Conservation (phyloP, 2,888 invertebrate genomes). For the Eurois occulta region DNA sequence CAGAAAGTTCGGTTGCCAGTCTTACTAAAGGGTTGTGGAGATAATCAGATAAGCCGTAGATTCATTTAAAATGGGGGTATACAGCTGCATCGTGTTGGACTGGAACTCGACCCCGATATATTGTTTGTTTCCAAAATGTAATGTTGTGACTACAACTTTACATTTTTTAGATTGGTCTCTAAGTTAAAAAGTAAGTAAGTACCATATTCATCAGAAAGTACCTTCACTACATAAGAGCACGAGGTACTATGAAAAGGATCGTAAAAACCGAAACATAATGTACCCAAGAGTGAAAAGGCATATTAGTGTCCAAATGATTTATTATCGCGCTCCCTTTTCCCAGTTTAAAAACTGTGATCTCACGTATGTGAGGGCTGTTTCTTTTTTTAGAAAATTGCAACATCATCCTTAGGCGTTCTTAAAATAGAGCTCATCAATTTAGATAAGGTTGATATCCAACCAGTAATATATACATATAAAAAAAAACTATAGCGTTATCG, state of each 20-base stretch:
- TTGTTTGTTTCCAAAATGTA: no score
- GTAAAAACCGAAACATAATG: conserved; percentile 18
- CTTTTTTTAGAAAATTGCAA: background rate
- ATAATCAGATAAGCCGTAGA: background rate
- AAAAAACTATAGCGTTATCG: background rate
- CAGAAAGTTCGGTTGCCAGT: background rate
- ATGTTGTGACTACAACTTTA: no score
- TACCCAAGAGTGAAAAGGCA: conserved; percentile 3
- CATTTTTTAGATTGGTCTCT: background rate
- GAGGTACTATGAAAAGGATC: background rate
- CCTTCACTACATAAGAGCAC: background rate
- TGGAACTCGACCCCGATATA: no score
- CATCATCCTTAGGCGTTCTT: background rate
- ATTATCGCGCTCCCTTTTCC: conserved; percentile 23
- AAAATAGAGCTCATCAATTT: background rate
- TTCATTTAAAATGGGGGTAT: background rate
- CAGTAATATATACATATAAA: background rate
- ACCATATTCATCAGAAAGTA: background rate
- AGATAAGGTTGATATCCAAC: background rate
- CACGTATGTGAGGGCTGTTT: background rate
- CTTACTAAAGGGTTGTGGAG: background rate
- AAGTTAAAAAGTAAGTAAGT: background rate
- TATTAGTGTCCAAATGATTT: conserved; percentile 34
- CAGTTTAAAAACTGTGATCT: conserved; percentile 13
- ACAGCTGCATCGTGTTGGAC: no score